Conservation (phyloP, 2,113 vertebrate species). For the Sceloporus tristichus region DNA sequence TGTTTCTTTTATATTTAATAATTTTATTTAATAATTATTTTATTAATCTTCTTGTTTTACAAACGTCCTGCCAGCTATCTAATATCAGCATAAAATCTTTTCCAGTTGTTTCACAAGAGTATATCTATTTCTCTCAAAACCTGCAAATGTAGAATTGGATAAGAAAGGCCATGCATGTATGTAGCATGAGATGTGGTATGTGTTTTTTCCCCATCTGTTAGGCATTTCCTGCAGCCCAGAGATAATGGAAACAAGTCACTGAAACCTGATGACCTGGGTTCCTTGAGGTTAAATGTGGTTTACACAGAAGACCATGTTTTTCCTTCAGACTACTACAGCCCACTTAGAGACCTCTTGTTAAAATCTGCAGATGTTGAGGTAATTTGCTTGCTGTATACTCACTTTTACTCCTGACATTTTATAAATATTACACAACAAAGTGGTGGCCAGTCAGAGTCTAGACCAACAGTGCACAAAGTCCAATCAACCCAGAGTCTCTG, state of each 20-base stretch:
- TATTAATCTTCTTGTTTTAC: neutral
- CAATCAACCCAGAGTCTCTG: neutral
- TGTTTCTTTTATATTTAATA: conserved; percentile 38
- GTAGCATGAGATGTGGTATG: conserved; percentile 21
- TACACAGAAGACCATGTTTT: conserved; percentile 99
- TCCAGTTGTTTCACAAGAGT: neutral
- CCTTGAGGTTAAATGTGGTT: conserved; percentile 94
- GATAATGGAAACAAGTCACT: conserved; percentile 91
- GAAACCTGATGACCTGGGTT: conserved; percentile 95
- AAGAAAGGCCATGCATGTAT: neutral
- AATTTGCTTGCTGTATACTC: conserved; percentile 57
- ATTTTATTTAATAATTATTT: too few relatives aligned
- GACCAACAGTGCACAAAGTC: neutral
- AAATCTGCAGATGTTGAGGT: conserved; percentile 92
- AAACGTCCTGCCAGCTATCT: neutral
- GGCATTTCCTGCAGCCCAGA: conserved; percentile 97
- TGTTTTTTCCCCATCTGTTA: conserved; percentile 64
- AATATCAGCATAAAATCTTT: neutral
- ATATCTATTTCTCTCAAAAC: neutral
- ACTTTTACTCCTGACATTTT: conserved; percentile 3
- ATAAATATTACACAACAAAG: conserved; percentile 29
- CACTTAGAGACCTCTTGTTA: conserved; percentile 90
- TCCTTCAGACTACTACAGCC: conserved; percentile 90
- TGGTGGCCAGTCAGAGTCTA: neutral
- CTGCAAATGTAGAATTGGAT: neutral